Evolutionary conservation across 2,888 invertebrate genomes (phyloP), one percentile per base, ranked within the genome.

Genomic region (Leptopilina myrica): DNA sequence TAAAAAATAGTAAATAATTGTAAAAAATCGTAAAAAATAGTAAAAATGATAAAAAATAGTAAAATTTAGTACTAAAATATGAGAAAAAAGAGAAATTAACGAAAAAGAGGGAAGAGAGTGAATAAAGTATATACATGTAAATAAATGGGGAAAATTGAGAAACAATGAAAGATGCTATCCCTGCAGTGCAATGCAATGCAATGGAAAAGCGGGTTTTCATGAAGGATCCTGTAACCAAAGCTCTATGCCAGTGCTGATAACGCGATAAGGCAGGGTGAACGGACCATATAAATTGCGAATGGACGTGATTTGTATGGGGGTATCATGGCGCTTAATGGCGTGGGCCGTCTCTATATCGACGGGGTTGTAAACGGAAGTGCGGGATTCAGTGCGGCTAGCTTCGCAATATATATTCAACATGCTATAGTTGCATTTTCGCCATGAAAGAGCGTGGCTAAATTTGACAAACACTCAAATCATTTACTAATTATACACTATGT

Each of bases 271-370:
- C 78, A 82, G 82, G 83, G 79, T 81, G 82, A 84, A 84, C 84
- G 84, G 83, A 83, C 86, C 85, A 88, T 88, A 88, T 88, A 88
- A 88, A 88, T 88, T 86, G 86, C 82, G 84, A 85, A 88, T 87
- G 85, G 88, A 87, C 87, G 87, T 88, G 88, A 88, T 88, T 88
- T 88, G 88, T 88, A 88, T 85, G 87, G 86, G 81, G 84, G 86
- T 85, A 87, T 86, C 86, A 84, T 84, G 84, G 81, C 84, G 87
- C 80, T 87, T 88, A 88, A 88, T 87, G 88, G 86, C 87, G 85
- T 85, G 87, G 87, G 77, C 81, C 84, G 84, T 85, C 84, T 85
- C 85, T 87, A 33, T 33, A 85, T 84, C 85, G 84, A 77, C 76
- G 77, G 75, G 76, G 76, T 64, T 80, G 49, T 79, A 79, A 81